phyloP scores from a whole-genome alignment of 1,140 invertebrate species.

The Macrobrachium nipponense region DNA sequence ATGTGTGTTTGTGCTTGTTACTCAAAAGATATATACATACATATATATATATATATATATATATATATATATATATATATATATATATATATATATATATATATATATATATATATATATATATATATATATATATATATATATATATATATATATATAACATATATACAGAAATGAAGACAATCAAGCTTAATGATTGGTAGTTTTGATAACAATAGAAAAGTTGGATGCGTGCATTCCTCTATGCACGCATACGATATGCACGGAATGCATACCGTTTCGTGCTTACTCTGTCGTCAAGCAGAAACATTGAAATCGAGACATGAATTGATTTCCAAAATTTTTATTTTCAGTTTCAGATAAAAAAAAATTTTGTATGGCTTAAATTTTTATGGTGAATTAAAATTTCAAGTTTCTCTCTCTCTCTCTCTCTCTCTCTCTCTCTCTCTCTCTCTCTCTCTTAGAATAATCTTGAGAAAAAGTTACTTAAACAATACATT shows the following conservation, averaged over 20 bases:
- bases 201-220: not conserved
- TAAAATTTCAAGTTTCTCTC: no score
- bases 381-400: no score
- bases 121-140: constrained; percentile 31
- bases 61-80: constrained; percentile 38
- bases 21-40: not conserved
- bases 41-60: constrained; percentile 39
- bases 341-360: no score
- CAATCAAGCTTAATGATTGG: constrained; percentile 14
- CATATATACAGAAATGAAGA: constrained; percentile 15
- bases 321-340: no score
- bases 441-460: no score
- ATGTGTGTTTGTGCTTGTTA: constrained; percentile 14
- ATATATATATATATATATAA: constrained; percentile 34
- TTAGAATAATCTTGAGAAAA: no score
- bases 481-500: no score
- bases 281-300: no score
- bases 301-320: no score
- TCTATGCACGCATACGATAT: not conserved
- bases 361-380: no score
- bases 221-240: not conserved
- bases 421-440: no score
- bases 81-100: constrained; percentile 30
- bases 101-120: constrained; percentile 29
- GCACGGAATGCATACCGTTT: no score